Evolutionary conservation across 2,113 vertebrate species (phyloP).

Genomic region (Cyrtonyx montezumae): DNA sequence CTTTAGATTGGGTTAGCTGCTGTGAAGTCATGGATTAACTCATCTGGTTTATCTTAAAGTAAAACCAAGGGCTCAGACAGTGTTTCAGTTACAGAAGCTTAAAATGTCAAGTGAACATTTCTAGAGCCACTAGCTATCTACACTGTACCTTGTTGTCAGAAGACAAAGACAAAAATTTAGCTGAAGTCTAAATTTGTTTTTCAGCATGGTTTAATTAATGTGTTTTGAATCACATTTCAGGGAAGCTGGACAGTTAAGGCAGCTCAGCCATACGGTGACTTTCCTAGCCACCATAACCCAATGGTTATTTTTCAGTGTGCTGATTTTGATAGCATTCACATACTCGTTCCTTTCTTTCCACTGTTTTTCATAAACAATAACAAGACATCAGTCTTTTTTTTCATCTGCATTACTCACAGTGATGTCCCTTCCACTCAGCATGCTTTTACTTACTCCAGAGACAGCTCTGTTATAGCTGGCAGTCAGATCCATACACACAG

Average conservation of each 20-base stretch:
- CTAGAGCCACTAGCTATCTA: neutral
- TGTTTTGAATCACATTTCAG: neutral
- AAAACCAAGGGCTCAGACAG: neutral
- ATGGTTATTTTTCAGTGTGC: neutral
- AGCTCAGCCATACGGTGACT: neutral
- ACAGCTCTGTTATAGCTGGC: neutral
- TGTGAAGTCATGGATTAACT: neutral
- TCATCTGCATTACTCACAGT: neutral
- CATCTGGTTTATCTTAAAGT: neutral
- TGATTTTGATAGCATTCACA: neutral
- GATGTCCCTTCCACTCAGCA: neutral
- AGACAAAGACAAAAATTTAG: neutral
- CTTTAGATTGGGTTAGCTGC: neutral
- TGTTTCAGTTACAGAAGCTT: neutral
- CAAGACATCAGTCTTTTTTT: neutral
- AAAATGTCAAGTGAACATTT: neutral
- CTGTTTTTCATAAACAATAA: neutral
- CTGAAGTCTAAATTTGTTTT: neutral
- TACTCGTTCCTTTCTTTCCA: neutral
- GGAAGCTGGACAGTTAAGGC: neutral
- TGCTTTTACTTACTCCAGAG: neutral
- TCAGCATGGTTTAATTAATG: neutral
- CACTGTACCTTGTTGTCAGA: accelerated
- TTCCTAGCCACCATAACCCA: neutral
- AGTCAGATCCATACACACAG: neutral